These are phyloP conservation scores for Cataglyphis livida DNA, from an alignment of 2,888 invertebrate species.

Conservation along the genomic window DNA sequence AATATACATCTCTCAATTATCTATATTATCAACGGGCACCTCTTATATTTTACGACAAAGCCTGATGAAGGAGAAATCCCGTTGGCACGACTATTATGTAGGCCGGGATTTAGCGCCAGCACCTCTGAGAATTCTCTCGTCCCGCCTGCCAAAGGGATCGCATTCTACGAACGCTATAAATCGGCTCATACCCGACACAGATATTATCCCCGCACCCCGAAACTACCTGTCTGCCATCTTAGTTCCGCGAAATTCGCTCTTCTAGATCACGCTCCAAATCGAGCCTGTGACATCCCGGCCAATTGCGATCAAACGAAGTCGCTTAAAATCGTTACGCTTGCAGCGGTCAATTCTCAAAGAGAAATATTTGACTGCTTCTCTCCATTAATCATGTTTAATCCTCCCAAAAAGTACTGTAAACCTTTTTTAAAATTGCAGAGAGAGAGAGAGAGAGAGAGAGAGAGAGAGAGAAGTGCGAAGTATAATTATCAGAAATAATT, in stretches of 20 bases:
- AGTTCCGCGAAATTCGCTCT: conserved; percentile 64
- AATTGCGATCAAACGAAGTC: conserved; percentile 44
- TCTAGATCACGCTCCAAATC: conserved; percentile 54
- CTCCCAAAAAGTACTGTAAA: background rate
- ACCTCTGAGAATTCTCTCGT: conserved; percentile 79
- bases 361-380: background rate
- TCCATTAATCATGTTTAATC: background rate
- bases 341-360: background rate
- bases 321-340: background rate
- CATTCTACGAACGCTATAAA: conserved; percentile 80
- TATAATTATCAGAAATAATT: background rate
- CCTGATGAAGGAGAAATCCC: conserved; percentile 29
- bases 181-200: conserved; percentile 67
- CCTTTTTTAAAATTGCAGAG: background rate
- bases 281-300: conserved; percentile 44
- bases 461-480: background rate
- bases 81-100: conserved; percentile 78
- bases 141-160: conserved; percentile 80
- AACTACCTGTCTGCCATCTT: conserved; percentile 42
- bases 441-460: background rate
- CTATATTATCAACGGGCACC: background rate
- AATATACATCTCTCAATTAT: background rate
- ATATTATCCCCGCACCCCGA: conserved; percentile 44
- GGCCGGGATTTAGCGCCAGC: conserved; percentile 79
- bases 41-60: conserved; percentile 4